Percentiles rank a stretch among this genome's conserved stretches.
phyloP scores from a whole-genome alignment of 2,797 vertebrate genomes.

The Streptopelia turtur region DNA sequence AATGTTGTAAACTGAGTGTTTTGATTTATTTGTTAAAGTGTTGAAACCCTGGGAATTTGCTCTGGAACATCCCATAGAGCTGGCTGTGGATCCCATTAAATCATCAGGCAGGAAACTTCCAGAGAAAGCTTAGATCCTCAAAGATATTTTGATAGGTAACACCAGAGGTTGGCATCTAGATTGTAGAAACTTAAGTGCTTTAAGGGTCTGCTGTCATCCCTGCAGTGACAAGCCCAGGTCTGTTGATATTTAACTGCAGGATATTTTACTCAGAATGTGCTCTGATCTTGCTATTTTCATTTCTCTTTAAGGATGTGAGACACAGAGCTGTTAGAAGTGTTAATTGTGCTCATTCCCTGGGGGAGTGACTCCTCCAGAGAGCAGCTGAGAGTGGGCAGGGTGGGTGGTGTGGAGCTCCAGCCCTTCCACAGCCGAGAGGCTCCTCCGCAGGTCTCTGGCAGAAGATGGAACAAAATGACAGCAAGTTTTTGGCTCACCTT shows the following conservation, averaged over 20 bases:
- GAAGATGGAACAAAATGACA: background rate
- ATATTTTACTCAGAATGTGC: background rate
- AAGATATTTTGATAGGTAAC: background rate
- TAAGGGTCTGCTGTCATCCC: background rate
- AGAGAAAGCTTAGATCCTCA: background rate
- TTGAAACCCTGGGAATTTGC: background rate
- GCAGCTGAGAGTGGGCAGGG: background rate
- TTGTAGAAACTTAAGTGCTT: background rate
- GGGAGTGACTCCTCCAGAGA: background rate
- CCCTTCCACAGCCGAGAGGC: background rate
- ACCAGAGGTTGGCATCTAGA: background rate
- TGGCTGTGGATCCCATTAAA: background rate
- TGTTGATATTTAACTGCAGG: background rate
- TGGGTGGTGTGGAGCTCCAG: background rate
- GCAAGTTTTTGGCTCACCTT: background rate
- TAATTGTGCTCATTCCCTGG: background rate
- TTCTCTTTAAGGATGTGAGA: background rate
- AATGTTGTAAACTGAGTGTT: background rate
- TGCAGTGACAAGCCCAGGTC: background rate
- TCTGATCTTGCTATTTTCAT: background rate
- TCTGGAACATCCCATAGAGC: background rate
- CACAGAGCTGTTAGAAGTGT: background rate
- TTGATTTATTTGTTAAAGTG: background rate
- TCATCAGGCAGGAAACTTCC: background rate
- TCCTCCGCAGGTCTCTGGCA: background rate